Conservation (phyloP, 2,888 invertebrate species). For the Suillia variegata region DNA sequence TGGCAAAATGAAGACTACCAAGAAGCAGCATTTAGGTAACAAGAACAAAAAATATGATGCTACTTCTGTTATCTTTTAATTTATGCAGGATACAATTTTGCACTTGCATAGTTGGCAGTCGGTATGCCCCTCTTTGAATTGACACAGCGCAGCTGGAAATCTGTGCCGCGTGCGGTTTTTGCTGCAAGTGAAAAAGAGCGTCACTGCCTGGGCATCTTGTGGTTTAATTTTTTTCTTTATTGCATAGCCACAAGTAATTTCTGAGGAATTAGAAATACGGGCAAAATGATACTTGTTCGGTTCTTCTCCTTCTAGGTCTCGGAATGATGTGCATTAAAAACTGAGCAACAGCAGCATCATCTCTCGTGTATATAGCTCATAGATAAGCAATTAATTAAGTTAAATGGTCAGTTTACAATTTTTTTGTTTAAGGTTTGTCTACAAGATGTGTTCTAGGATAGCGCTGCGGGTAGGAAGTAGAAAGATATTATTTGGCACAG, state of each 20-base stretch:
- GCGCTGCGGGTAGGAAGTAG: background rate
- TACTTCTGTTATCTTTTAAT: slow-evolving; percentile 48
- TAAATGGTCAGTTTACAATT: slow-evolving; percentile 32
- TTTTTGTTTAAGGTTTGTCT: background rate
- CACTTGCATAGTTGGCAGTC: background rate
- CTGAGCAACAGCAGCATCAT: no score
- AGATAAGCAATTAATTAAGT: slow-evolving; percentile 44
- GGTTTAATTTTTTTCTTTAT: background rate
- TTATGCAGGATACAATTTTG: slow-evolving; percentile 45
- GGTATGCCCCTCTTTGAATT: no score
- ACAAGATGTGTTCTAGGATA: no score
- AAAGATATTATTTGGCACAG: slow-evolving; percentile 24
- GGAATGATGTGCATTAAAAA: background rate
- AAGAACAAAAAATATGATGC: background rate
- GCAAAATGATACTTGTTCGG: no score
- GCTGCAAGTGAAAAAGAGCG: no score
- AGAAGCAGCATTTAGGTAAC: slow-evolving; percentile 2
- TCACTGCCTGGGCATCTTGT: slow-evolving; percentile 1
- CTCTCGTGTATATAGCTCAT: no score
- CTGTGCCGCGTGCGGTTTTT: no score
- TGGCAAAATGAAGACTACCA: background rate
- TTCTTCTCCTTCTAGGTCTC: no score
- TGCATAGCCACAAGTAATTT: background rate
- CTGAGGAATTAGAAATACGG: no score
- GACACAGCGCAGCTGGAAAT: no score